Conservation (phyloP, 2,888 invertebrate genomes). For the Junonia oenone region DNA sequence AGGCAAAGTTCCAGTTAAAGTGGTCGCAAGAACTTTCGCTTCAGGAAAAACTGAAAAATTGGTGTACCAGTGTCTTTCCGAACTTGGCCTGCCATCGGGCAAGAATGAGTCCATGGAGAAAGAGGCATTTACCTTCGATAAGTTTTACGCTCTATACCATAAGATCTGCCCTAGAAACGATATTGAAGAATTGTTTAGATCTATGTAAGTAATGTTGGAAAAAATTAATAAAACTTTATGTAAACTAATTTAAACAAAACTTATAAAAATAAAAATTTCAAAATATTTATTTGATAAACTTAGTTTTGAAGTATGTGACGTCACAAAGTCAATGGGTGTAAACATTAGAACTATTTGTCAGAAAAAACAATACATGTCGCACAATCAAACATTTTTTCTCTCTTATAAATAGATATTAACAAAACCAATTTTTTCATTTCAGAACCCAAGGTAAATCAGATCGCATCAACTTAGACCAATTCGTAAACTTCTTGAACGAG, state of each 20-base stretch:
- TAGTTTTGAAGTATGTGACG: too few species aligned
- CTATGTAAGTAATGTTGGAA: conserved; percentile 86
- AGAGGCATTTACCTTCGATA: conserved; percentile 97
- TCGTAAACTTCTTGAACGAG: conserved; percentile 96
- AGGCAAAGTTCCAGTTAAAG: conserved; percentile 97
- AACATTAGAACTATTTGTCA: too few species aligned
- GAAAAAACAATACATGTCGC: too few species aligned
- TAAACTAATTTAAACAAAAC: too few species aligned
- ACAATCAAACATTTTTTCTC: too few species aligned
- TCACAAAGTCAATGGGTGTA: too few species aligned
- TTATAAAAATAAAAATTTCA: too few species aligned
- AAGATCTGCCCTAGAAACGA: conserved; percentile 99
- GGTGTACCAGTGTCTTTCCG: conserved; percentile 97
- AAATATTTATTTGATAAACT: too few species aligned
- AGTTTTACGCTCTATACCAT: conserved; percentile 98
- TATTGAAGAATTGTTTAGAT: conserved; percentile 97
- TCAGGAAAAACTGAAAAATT: conserved; percentile 99
- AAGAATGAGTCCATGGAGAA: conserved; percentile 98
- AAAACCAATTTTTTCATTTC: conserved; percentile 24
- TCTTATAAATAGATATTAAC: too few species aligned
- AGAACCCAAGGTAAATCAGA: conserved; percentile 95
- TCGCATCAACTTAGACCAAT: conserved; percentile 90
- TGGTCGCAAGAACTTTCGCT: conserved; percentile 97
- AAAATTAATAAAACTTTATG: too few species aligned
- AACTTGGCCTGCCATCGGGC: conserved; percentile 94